A percentile compares a stretch with the other conserved stretches of the same genome.
Conservation (phyloP, 2,797 vertebrate species). For the Aldrovandia affinis region DNA sequence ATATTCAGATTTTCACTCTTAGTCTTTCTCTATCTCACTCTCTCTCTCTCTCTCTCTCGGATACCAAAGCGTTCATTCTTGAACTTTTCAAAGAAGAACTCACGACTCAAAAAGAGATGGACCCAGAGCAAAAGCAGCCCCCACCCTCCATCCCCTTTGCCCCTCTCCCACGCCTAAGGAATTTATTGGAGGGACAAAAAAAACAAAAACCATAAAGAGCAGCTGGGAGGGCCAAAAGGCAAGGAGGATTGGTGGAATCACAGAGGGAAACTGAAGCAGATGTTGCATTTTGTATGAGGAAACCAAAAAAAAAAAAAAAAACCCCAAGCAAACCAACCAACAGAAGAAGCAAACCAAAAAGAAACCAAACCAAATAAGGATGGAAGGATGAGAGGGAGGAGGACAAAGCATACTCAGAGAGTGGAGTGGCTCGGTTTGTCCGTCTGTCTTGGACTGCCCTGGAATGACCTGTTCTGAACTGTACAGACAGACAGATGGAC, state of each 20-base stretch:
- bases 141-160: conserved; percentile 43
- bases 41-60: conserved; percentile 37
- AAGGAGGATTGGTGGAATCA: not conserved
- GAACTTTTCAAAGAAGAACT: conserved; percentile 49
- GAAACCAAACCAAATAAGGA: conserved; percentile 73
- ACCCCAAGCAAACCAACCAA: conserved; percentile 64
- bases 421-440: conserved; percentile 56
- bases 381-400: conserved; percentile 65
- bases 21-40: conserved; percentile 59
- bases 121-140: conserved; percentile 47
- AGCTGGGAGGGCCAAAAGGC: conserved; percentile 20
- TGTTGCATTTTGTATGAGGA: conserved; percentile 67
- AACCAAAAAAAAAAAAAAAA: conserved; percentile 70
- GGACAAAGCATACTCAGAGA: conserved; percentile 50
- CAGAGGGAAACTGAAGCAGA: conserved; percentile 52
- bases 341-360: conserved; percentile 81
- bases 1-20: conserved; percentile 22
- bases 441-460: conserved; percentile 49
- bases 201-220: not conserved
- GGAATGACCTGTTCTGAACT: conserved; percentile 48
- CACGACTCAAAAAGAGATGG: conserved; percentile 51
- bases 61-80: conserved; percentile 78
- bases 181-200: conserved; percentile 64
- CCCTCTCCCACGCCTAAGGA: conserved; percentile 48
- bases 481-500: conserved; percentile 44